A percentile compares a stretch with the other conserved stretches of the same genome.
These are phyloP conservation scores for Lamellibrachia luymesi DNA, from an alignment of 1,140 invertebrate species.

Conservation along the genomic window DNA sequence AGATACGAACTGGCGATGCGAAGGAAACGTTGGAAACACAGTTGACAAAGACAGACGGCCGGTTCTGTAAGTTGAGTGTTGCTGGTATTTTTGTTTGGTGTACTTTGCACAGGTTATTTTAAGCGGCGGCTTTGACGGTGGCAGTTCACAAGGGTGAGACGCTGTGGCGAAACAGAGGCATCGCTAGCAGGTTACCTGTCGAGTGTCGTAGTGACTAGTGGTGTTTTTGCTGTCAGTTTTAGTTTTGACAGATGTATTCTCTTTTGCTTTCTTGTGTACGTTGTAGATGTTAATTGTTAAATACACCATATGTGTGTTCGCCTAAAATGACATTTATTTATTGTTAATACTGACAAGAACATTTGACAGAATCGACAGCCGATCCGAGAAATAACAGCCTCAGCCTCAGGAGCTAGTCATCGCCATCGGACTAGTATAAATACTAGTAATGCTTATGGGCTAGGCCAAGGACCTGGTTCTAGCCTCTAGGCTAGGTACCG, in stretches of 20 bases:
- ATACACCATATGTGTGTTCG: background rate
- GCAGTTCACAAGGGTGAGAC: background rate
- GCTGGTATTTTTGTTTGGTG: slow-evolving; percentile 4
- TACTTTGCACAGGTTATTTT: slow-evolving; percentile 1
- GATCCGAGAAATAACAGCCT: no score
- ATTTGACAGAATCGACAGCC: no score
- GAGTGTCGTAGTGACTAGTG: background rate
- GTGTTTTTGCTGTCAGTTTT: background rate
- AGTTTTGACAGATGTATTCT: background rate
- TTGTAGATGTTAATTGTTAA: background rate
- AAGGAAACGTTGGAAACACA: background rate
- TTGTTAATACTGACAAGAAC: no score
- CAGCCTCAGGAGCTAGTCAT: no score
- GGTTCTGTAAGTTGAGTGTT: background rate
- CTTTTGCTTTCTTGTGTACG: background rate
- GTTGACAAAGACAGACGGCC: background rate
- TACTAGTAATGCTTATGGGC: no score
- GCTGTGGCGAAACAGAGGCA: background rate
- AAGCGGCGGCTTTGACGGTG: background rate
- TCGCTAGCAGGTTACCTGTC: background rate
- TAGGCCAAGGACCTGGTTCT: no score
- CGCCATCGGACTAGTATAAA: no score
- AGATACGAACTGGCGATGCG: background rate
- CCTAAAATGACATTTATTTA: background rate
- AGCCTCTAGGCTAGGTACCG: no score